phyloP scores from a whole-genome alignment of 2,888 invertebrate genomes.

The Subacronicta megacephala region DNA sequence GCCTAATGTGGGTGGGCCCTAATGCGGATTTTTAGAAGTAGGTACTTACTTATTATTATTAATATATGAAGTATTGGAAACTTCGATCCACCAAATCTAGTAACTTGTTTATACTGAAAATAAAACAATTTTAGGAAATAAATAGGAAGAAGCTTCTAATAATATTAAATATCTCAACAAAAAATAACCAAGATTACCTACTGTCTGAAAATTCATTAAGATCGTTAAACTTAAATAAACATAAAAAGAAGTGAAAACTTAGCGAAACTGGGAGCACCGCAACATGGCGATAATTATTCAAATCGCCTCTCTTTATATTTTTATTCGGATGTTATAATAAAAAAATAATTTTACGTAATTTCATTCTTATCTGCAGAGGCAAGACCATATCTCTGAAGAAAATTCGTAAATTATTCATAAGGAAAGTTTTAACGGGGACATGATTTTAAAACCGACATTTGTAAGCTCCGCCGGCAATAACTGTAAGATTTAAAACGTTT shows the following conservation, averaged over 20 bases:
- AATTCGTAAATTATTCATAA: constrained; percentile 89
- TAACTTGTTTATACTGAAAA: background rate
- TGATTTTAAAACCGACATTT: constrained; percentile 88
- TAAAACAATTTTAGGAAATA: too few species aligned
- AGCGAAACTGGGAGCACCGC: constrained; percentile 60
- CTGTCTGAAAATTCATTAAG: constrained; percentile 40
- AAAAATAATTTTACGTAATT: constrained; percentile 85
- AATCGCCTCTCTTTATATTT: constrained; percentile 81
- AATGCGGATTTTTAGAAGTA: too few species aligned
- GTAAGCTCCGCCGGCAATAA: constrained; percentile 80
- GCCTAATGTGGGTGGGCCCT: too few species aligned
- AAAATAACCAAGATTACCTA: constrained; percentile 10
- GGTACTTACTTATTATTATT: too few species aligned
- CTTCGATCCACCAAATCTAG: background rate
- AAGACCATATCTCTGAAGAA: constrained; percentile 87
- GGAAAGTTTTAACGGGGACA: constrained; percentile 88
- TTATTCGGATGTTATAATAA: constrained; percentile 82
- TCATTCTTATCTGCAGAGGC: constrained; percentile 86
- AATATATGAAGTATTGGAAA: too few species aligned
- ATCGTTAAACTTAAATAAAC: constrained; percentile 46
- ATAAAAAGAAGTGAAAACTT: constrained; percentile 64
- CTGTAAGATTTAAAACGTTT: constrained; percentile 64
- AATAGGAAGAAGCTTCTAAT: too few species aligned
- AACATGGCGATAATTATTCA: constrained; percentile 80
- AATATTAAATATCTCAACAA: constrained; percentile 11